phyloP scores from a whole-genome alignment of 2,888 invertebrate genomes.

The Epinotia ramella region DNA sequence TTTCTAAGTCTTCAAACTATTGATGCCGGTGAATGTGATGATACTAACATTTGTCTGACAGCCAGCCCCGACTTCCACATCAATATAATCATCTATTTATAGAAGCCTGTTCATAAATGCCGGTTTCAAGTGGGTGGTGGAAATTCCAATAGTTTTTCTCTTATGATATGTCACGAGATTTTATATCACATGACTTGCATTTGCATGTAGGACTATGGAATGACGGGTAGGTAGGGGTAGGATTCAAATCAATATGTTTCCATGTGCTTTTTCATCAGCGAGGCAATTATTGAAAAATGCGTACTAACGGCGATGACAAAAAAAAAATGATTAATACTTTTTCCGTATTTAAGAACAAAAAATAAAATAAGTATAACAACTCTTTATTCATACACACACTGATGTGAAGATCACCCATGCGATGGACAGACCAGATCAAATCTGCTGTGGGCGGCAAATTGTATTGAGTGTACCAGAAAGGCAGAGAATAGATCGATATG shows the following conservation, averaged over 20 bases:
- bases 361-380: no score
- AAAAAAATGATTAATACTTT: no score
- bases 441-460: no score
- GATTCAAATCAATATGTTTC: background rate
- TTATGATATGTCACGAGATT: constrained; percentile 13
- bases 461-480: no score
- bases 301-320: background rate
- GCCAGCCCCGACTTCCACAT: background rate
- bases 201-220: constrained; percentile 4
- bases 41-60: background rate
- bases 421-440: no score
- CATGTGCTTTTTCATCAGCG: background rate
- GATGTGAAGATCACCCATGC: no score
- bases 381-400: no score
- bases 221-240: constrained; percentile 1
- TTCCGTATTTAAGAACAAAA: no score
- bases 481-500: no score
- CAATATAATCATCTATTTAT: background rate
- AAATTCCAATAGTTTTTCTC: background rate
- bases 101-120: background rate
- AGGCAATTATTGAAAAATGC: background rate
- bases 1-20: no score
- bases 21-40: no score
- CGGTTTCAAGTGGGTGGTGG: background rate
- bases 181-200: constrained; percentile 15